These are phyloP conservation scores for Lathamus discolor DNA, from an alignment of 2,113 vertebrate genomes.

Conservation along the genomic window DNA sequence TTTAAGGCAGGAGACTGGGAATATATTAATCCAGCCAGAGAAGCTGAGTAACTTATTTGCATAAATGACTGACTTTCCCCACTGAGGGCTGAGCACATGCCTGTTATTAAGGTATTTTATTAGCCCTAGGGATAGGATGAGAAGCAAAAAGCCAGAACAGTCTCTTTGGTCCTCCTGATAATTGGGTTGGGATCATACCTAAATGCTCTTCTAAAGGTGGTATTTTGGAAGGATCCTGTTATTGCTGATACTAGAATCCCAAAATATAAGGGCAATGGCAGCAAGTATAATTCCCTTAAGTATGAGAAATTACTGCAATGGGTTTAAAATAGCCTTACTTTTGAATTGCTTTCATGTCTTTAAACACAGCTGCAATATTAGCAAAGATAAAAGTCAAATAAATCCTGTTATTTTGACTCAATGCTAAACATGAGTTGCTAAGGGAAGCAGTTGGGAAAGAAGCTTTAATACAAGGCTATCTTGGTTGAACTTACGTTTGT, in stretches of 20 bases:
- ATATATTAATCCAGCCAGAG: neutral
- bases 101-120: neutral
- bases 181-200: neutral
- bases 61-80: neutral
- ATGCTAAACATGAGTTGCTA: conserved; percentile 13
- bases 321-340: conserved; percentile 39
- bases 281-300: neutral
- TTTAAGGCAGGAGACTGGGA: neutral
- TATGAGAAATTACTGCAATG: neutral
- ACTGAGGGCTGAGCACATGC: neutral
- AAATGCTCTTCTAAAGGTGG: neutral
- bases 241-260: neutral
- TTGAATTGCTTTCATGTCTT: conserved; percentile 24
- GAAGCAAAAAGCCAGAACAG: neutral
- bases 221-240: neutral
- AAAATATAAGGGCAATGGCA: neutral
- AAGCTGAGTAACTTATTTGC: neutral
- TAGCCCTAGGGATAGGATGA: neutral
- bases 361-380: conserved; percentile 27
- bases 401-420: conserved; percentile 39
- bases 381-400: conserved; percentile 38
- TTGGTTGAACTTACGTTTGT: conserved; percentile 21
- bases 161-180: neutral
- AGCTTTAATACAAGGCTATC: conserved; percentile 38
- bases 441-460: conserved; percentile 38